Conservation (phyloP, 2,797 vertebrate species). For the Karalla daura region DNA sequence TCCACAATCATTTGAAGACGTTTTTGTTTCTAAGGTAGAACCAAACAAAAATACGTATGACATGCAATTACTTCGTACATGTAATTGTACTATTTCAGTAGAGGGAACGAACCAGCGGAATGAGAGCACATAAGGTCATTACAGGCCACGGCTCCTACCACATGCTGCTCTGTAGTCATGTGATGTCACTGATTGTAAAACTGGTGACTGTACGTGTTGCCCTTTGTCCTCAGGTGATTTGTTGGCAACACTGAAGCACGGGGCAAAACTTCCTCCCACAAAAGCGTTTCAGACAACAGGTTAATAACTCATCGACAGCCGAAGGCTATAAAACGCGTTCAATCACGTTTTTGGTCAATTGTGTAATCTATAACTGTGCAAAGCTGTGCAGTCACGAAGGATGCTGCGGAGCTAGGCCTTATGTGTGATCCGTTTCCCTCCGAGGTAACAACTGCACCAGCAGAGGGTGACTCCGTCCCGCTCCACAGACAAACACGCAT, state of each 20-base stretch:
- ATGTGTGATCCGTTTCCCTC: too few relatives aligned
- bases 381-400: not conserved
- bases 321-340: too few relatives aligned
- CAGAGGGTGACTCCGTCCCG: conserved; percentile 26
- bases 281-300: too few relatives aligned
- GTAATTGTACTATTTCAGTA: not conserved
- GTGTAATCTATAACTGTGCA: not conserved
- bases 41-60: not conserved
- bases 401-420: not conserved
- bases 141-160: too few relatives aligned
- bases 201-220: too few relatives aligned
- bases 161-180: too few relatives aligned
- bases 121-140: too few relatives aligned
- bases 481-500: not conserved
- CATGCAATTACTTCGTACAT: not conserved
- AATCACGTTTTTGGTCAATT: not conserved
- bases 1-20: not conserved
- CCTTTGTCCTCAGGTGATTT: not conserved
- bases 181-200: too few relatives aligned
- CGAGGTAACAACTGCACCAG: conserved; percentile 10
- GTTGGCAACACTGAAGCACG: not conserved
- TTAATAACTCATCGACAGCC: too few relatives aligned
- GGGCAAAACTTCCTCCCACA: too few relatives aligned
- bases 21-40: not conserved
- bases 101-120: too few relatives aligned